phyloP scores from a whole-genome alignment of 2,113 vertebrate genomes.

The Osmerus eperlanus region DNA sequence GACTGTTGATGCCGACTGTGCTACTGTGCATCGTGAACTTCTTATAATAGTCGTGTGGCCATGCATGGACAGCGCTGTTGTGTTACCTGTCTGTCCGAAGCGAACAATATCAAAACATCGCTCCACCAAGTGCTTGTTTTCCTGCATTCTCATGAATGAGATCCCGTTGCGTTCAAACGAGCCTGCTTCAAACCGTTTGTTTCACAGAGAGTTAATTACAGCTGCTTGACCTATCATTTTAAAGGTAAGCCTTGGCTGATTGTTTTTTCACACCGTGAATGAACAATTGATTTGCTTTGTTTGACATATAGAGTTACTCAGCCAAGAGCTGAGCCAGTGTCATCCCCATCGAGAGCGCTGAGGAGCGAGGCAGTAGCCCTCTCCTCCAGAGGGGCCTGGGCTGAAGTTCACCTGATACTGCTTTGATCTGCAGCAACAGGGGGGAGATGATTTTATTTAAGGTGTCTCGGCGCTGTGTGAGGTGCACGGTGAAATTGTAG shows the following conservation, averaged over 20 bases:
- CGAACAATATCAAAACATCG: background rate
- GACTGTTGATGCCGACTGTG: background rate
- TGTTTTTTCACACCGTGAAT: constrained; percentile 24
- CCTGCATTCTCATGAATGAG: background rate
- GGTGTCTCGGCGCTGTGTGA: constrained; percentile 38
- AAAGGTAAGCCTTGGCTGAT: constrained; percentile 38
- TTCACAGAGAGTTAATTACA: constrained; percentile 24
- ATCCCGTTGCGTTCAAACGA: background rate
- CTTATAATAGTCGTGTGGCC: no score
- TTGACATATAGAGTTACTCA: constrained; percentile 40
- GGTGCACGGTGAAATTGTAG: constrained; percentile 39
- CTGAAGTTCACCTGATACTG: constrained; percentile 34
- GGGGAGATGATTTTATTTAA: constrained; percentile 53
- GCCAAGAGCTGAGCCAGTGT: constrained; percentile 24
- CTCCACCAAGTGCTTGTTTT: background rate
- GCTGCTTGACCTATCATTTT: constrained; percentile 36
- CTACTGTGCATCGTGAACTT: no score
- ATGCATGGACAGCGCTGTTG: no score
- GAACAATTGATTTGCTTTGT: constrained; percentile 49
- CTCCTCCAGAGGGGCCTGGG: constrained; percentile 11
- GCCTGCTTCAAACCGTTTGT: background rate
- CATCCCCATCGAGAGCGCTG: constrained; percentile 17
- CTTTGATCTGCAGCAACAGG: constrained; percentile 48
- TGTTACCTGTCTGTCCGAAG: no score
- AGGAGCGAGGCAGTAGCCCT: constrained; percentile 4